Base-by-base conservation (phyloP, 2,888 invertebrate genomes). In the Teleiodes luculella region DNA sequence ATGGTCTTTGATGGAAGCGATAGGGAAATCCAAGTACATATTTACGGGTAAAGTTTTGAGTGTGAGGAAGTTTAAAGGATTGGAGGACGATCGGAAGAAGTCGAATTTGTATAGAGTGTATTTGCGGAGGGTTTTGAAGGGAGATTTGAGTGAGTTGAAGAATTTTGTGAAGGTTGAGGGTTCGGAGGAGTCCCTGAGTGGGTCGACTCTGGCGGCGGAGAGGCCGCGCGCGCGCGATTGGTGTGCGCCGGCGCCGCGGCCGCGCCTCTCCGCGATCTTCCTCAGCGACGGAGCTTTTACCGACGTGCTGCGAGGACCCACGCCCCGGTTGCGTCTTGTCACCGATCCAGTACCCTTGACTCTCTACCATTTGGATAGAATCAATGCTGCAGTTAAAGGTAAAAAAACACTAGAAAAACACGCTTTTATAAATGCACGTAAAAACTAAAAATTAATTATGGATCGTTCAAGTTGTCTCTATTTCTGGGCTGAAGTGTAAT, bases 321-420 rank as follows among this genome's bases (percentile, higher is more conserved):
- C 74, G 10, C 83, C 81, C 11, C 73, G 81, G 45, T 70, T 90
- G 28, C 77, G 78, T 36, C 68, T 89, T 41, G 61, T 88, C 46
- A 86, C 88, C 14, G 90, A 89, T 63, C 91, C 91, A n/a, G 84
- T 91, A 57, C 89, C 91, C 3, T 70, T 91, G 61, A 90, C 90
- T 2, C 77, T 91, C 28, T 89, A 89, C 62, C 90, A 91, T 69
- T 76, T 91, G 67, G 90, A 91, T 59, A 79, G 89, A 68, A 78
- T 91, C 52, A 90, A 90, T 63, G 90, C 91, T 45, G 90, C 90
- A 65, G 90, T 90, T 28, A 90, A 90, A 91, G 91, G 91, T 91
- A 76, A 64, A 76, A 55, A 6, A 33, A 11, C 10, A n/a, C 8
- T 11, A 5, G 2, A 8, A 33, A 8, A n/a, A n/a, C n/a, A n/a